A percentile compares a stretch with the other conserved stretches of the same genome.
Conservation (phyloP, 2,113 vertebrate species). For the Zosterops japonicus region DNA sequence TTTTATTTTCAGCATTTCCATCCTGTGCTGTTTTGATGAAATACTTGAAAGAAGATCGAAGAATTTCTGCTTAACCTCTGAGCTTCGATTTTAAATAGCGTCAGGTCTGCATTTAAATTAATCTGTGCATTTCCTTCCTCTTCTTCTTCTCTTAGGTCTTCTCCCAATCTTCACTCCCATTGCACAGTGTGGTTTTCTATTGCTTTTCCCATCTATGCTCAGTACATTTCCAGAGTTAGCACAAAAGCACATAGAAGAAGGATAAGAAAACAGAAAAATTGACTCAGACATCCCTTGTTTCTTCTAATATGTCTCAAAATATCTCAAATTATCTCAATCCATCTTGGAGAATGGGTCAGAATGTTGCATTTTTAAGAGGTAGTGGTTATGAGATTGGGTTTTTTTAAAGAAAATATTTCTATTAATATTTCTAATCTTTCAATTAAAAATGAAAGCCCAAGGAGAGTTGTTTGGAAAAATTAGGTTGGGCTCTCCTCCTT, state of each 20-base stretch:
- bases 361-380: background rate
- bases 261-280: background rate
- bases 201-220: background rate
- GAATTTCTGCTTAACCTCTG: background rate
- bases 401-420: background rate
- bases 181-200: background rate
- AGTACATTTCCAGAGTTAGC: background rate
- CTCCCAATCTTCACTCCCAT: background rate
- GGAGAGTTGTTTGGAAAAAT: background rate
- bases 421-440: background rate
- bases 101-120: slow-evolving; percentile 6
- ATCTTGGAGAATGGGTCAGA: background rate
- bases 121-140: background rate
- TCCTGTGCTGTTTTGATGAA: background rate
- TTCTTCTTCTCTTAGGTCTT: background rate
- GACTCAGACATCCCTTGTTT: background rate
- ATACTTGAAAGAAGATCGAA: background rate
- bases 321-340: background rate
- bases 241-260: background rate
- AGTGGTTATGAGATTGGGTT: rapidly evolving
- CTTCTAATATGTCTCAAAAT: background rate
- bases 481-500: background rate
- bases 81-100: background rate
- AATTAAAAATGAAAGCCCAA: background rate
- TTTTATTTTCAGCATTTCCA: background rate